Percentiles rank a stretch among this genome's conserved stretches.
Evolutionary conservation across 2,113 vertebrate species (phyloP).

Genomic region (Speoplatyrhinus poulsoni): DNA sequence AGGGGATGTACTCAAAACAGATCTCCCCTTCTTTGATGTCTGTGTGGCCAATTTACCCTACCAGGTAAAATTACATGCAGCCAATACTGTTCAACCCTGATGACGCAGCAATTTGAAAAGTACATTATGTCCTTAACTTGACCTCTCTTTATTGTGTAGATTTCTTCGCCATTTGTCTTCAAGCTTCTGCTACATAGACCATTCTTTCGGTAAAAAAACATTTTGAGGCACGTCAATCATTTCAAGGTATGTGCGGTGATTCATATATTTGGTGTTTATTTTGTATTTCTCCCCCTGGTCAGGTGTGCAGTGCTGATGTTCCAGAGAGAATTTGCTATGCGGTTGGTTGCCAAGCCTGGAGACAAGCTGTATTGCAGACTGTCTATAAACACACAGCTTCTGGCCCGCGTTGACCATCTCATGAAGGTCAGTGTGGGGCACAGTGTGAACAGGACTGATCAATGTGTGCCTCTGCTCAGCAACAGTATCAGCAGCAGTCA

Average conservation of each 20-base stretch:
- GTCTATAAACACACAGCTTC: constrained; percentile 93
- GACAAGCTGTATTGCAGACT: constrained; percentile 94
- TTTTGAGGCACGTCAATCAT: neutral
- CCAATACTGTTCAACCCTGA: neutral
- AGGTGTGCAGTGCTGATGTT: constrained; percentile 99
- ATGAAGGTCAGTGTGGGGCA: constrained; percentile 85
- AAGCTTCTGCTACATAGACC: constrained; percentile 94
- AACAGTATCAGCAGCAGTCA: too few species aligned
- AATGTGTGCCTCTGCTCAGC: too few species aligned
- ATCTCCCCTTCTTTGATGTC: constrained; percentile 93
- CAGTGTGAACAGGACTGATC: neutral
- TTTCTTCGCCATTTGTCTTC: constrained; percentile 98
- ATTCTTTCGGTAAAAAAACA: constrained; percentile 88
- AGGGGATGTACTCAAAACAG: constrained; percentile 92
- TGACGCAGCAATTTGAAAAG: neutral
- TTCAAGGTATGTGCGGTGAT: too few species aligned
- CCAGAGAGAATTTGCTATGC: constrained; percentile 96
- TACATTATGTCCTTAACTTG: neutral
- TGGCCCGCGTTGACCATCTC: constrained; percentile 94
- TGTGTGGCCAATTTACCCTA: constrained; percentile 98
- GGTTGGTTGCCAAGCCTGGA: constrained; percentile 91
- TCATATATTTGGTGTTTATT: neutral
- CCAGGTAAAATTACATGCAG: constrained; percentile 78
- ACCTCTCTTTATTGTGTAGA: constrained; percentile 73
- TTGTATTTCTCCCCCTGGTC: constrained; percentile 19